Evolutionary conservation across 2,888 invertebrate species (phyloP), one percentile per base, ranked within the genome.

Genomic region (Eucera pruinosa): DNA sequence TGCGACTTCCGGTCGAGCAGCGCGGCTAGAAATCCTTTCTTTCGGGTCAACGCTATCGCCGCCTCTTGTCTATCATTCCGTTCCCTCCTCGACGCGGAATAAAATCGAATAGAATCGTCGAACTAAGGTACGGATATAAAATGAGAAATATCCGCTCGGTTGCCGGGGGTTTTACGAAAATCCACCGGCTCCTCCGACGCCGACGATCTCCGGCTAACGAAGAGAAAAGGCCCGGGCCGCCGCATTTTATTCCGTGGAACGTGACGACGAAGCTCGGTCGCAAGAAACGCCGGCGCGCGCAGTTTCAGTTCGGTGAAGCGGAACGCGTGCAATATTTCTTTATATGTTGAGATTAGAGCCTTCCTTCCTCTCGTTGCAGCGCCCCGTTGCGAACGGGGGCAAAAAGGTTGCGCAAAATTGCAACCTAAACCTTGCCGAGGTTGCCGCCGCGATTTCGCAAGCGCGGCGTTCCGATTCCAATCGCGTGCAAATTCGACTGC

Each of bases 1-100:
- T 84, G 81, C 82, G 82, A 83, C 85, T 86, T 84, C 67, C 67
- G 77, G 70, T 74, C 43, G 52, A 52, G 58, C 36, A 70, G 52
- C 57, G 41, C 47, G 61, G 20, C 36, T 55, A 18, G 15, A 41
- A 55, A 68, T 60, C 52, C 36, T 67, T 64, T 62, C 67, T 60
- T 70, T 67, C 45, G 48, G 30, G 18, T 27, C 25, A 41, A 18
- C 47, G 13, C 58, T 25, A 23, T n/a, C n/a, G n/a, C n/a, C n/a
- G n/a, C n/a, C n/a, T n/a, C n/a, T n/a, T 15, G 15, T 41, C 41
- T 9, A 11, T 11, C 11, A 36, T 36, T 9, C 36, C 9, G n/a
- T n/a, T n/a, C 33, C 33, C 7, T 33, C 4, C 7, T 33, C 33
- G n/a, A n/a, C n/a, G n/a, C n/a, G n/a, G n/a, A n/a, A n/a, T n/a